phyloP scores from a whole-genome alignment of 2,888 invertebrate genomes.

The Myopa tessellatipennis region DNA sequence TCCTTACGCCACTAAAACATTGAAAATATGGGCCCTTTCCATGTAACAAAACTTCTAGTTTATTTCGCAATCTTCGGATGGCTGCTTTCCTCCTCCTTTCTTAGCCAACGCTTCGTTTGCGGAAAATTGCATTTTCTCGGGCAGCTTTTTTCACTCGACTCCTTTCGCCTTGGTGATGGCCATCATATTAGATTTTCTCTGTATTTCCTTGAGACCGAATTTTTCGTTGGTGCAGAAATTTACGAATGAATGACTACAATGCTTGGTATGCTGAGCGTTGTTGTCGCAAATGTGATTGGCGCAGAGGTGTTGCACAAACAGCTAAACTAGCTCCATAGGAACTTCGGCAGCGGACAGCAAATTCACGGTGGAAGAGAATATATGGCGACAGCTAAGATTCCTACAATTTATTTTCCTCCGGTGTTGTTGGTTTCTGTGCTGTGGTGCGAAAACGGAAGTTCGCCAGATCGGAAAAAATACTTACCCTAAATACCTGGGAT shows the following conservation, averaged over 20 bases:
- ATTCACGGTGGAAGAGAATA: conserved; percentile 54
- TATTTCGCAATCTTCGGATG: conserved; percentile 26
- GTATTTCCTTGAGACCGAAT: conserved; percentile 1
- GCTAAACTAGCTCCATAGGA: conserved; percentile 38
- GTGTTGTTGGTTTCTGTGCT: not conserved
- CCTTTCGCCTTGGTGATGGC: conserved; percentile 9
- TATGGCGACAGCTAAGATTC: conserved; percentile 54
- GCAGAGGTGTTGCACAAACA: conserved; percentile 31
- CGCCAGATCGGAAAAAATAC: not conserved
- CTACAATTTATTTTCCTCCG: conserved; percentile 45
- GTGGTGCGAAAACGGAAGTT: conserved; percentile 15
- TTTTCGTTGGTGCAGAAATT: conserved; percentile 39
- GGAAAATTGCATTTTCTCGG: conserved; percentile 25
- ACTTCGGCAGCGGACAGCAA: conserved; percentile 46
- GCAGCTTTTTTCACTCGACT: not conserved
- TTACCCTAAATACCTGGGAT: not conserved
- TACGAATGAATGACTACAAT: conserved; percentile 45
- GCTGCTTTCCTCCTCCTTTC: not conserved
- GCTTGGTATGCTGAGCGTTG: conserved; percentile 34
- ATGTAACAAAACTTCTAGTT: conserved; percentile 8
- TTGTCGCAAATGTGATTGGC: conserved; percentile 10
- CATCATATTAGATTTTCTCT: conserved; percentile 28
- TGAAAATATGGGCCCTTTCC: conserved; percentile 2
- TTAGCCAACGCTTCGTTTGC: not conserved
- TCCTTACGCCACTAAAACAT: no score